phyloP scores from a whole-genome alignment of 1,140 invertebrate species.

The Marisa cornuarietis region DNA sequence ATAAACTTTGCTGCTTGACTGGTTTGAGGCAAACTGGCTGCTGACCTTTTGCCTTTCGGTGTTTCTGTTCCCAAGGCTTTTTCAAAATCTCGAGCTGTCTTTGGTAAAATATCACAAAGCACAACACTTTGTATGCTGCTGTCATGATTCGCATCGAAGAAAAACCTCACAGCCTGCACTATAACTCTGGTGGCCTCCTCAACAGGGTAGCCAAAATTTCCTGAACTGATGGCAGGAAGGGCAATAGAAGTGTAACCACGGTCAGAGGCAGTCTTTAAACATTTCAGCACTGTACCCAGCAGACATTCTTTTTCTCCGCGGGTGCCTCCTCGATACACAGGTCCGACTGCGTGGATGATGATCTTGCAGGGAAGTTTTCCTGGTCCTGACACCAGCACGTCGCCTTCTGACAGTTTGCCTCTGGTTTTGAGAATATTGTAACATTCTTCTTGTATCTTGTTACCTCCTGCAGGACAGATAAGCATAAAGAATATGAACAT shows the following conservation, averaged over 20 bases:
- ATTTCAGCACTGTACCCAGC: slow-evolving; percentile 2
- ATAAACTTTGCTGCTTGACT: too few relatives aligned
- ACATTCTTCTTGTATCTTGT: slow-evolving; percentile 11
- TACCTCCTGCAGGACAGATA: neutral
- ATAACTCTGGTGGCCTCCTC: slow-evolving; percentile 30
- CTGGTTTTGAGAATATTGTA: neutral
- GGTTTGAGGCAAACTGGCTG: too few relatives aligned
- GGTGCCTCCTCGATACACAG: slow-evolving; percentile 28
- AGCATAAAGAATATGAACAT: too few relatives aligned
- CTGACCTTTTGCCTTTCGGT: too few relatives aligned
- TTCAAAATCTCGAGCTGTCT: neutral
- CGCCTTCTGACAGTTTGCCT: slow-evolving; percentile 6
- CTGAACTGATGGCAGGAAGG: slow-evolving; percentile 40
- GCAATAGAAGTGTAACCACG: slow-evolving; percentile 10
- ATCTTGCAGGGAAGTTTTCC: slow-evolving; percentile 30
- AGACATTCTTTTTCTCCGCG: slow-evolving; percentile 5
- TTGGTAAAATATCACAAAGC: slow-evolving; percentile 19
- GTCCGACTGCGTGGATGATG: slow-evolving; percentile 42
- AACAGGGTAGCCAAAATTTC: slow-evolving; percentile 36
- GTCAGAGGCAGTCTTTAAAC: neutral
- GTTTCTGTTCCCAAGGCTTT: neutral
- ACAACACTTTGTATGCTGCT: slow-evolving; percentile 28
- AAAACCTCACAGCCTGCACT: slow-evolving; percentile 23
- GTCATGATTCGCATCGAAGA: slow-evolving; percentile 10
- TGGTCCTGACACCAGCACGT: slow-evolving; percentile 21